Evolutionary conservation across 2,113 vertebrate species (phyloP), one percentile per base, ranked within the genome.

Genomic region (Callaeas wilsoni): DNA sequence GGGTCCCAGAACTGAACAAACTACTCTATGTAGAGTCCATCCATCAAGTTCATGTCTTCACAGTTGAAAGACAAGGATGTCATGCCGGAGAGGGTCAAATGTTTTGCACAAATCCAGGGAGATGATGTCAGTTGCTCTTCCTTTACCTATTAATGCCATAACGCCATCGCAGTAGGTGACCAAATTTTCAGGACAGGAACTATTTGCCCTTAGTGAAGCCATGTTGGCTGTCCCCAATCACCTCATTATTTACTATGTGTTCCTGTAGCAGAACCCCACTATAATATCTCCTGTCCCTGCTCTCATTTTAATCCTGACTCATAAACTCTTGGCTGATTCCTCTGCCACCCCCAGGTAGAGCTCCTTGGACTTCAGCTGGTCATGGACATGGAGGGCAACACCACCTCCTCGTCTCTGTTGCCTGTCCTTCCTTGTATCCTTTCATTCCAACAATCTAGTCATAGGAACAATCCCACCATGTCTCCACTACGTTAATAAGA

Each of bases 381-480:
- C 32, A 35, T 1, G 39, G 50, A 49, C 12, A 41, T 1, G 5
- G 35, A 79, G 17, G 41, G n/a, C 25, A 79, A 8, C 41, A 30
- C 4, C n/a, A 32, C 6, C 10, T 47, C n/a, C n/a, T 64, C 0
- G 0, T 16, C 9, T 23, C 26, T 71, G 27, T 32, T 37, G 7
- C 8, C 13, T 37, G 23, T n/a, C 59, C 12, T 44, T 64, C 32
- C 35, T 80, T 50, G 5, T 42, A 19, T 81, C 29, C 23, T 52
- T 89, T 5, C 33, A n/a, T 33, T 74, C 19, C 20, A 52, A 52
- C 4, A 52, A 42, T 52, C 29, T 46, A 52, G 4, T 30, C 23
- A 52, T 12, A 59, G 60, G 46, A 74, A 19, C 23, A 44, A 29
- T 29, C 13, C 35, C 60, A n/a, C 9, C 23, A 17, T 23, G 9